Conservation (phyloP, 1,140 invertebrate genomes). For the Apis laboriosa region DNA sequence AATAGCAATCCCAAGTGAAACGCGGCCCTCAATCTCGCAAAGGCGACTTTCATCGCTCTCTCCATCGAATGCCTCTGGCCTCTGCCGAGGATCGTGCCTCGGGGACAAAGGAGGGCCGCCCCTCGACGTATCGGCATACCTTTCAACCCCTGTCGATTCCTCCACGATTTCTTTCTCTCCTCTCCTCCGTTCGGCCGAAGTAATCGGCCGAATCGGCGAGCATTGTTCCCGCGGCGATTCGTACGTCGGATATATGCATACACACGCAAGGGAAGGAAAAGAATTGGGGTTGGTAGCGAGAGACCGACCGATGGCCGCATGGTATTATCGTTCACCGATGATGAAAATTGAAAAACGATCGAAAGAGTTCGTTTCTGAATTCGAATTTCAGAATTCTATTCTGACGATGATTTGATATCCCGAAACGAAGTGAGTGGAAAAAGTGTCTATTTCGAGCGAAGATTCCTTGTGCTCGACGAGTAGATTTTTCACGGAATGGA, state of each 20-base stretch:
- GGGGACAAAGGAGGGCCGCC: conserved; percentile 3
- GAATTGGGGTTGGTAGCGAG: conserved; percentile 44
- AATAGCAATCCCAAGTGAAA: background rate
- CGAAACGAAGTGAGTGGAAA: background rate
- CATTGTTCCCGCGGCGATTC: conserved; percentile 47
- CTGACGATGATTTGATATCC: background rate
- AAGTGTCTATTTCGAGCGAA: no score
- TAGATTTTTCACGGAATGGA: no score
- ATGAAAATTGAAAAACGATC: conserved; percentile 65
- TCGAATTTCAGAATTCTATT: no score
- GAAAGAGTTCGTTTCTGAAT: background rate
- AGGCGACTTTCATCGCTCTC: conserved; percentile 30
- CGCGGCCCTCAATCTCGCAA: background rate
- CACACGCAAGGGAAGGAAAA: conserved; percentile 31
- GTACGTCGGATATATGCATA: conserved; percentile 51
- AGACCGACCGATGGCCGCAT: conserved; percentile 54
- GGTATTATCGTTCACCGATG: conserved; percentile 62
- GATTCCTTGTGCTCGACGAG: no score
- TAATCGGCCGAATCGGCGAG: conserved; percentile 56
- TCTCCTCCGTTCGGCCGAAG: conserved; percentile 12
- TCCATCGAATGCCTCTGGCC: no score
- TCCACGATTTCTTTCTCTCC: conserved; percentile 10
- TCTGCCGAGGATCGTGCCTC: no score
- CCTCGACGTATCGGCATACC: conserved; percentile 49
- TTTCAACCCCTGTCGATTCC: conserved; percentile 14